Evolutionary conservation across 2,113 vertebrate species (phyloP), one percentile per base, ranked within the genome.

Genomic region (Pedionomus torquatus): DNA sequence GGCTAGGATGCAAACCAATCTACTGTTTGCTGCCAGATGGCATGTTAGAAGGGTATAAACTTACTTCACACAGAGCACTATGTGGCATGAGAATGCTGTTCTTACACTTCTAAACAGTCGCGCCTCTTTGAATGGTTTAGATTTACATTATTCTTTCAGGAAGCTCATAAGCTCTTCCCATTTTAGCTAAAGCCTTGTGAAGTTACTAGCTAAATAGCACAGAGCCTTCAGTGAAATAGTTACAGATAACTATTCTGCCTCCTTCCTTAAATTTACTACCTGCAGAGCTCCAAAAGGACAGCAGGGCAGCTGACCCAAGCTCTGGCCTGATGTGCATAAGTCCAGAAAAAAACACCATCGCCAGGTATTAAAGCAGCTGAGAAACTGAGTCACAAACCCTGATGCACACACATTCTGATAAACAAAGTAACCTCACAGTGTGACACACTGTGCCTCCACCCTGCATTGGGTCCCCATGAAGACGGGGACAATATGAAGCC

Each of bases 41-140:
- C 49, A 70, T 77, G 78, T 71, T 97, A 91, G 83, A 96, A 93
- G 91, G 77, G 78, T 96, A 97, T 92, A 97, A 97, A 96, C 71
- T 96, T 65, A 57, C 35, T 96, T 97, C 95, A 87, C 89, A 95
- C 76, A 26, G 79, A 90, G 89, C 16, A 65, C 60, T 94, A 86
- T 95, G 84, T 95, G 90, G 82, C 92, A 96, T 94, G 87, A 93
- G 87, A 95, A 93, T 57, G 58, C 69, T 95, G 78, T 92, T 96
- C 70, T 87, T 93, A 96, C 83, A 80, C 82, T 97, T 93, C 93
- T 71, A 90, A 96, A 92, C 33, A 95, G 93, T 91, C 13, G 1
- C 85, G 80, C 63, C 77, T 93, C 87, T 93, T 88, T 96, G 91
- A 96, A 81, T 84, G 92, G 69, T 69, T 95, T 68, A 95, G 79